A percentile compares a stretch with the other conserved stretches of the same genome.
These are phyloP conservation scores for Tragelaphus strepsiceros DNA, from an alignment of 2,113 vertebrate species.

Conservation along the genomic window DNA sequence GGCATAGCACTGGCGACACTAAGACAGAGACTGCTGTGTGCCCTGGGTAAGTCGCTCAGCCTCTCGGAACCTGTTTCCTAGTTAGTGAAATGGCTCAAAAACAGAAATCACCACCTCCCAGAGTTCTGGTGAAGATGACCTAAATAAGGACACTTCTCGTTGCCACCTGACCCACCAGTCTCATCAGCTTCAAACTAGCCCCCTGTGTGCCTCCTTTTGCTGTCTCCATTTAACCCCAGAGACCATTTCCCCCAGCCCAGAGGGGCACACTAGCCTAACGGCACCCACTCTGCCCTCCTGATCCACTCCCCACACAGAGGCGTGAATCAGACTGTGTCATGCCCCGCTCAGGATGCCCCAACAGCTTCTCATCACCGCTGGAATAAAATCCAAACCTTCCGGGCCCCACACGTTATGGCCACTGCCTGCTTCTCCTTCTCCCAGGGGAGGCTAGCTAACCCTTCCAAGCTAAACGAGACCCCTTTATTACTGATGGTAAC, in stretches of 20 bases:
- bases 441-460: fast-evolving
- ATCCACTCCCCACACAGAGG: neutral
- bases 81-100: neutral
- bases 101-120: neutral
- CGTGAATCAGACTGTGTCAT: no score
- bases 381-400: neutral
- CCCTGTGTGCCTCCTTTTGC: neutral
- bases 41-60: neutral
- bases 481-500: neutral
- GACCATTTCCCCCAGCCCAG: neutral
- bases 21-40: neutral
- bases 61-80: neutral
- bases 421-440: neutral
- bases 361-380: neutral
- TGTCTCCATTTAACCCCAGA: neutral
- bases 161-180: neutral
- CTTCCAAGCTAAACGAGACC: neutral
- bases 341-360: neutral
- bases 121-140: fast-evolving
- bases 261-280: fast-evolving
- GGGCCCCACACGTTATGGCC: fast-evolving
- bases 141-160: neutral
- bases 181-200: neutral
- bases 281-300: fast-evolving
- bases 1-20: neutral